Evolutionary conservation across 2,797 vertebrate genomes (phyloP), one percentile per base, ranked within the genome.

Genomic region (Columba guinea): DNA sequence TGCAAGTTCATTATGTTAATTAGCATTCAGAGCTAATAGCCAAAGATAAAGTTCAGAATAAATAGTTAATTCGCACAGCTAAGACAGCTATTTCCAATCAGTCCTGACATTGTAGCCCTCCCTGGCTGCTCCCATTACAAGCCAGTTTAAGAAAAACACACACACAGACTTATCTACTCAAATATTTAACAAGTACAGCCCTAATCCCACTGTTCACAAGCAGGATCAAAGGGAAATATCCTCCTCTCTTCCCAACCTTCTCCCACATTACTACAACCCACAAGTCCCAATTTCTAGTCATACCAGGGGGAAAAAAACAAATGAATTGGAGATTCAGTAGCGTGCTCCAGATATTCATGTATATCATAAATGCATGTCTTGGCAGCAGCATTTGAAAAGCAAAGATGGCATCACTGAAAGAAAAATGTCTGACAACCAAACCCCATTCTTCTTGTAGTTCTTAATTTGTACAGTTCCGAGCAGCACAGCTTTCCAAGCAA

Each of bases 341-440:
- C 26, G 30, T 5, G 32, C 63, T 73, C 28, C 68, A 62, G 51
- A 34, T 48, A 28, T 10, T 35, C 2, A 0, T 0, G 13, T 10
- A 10, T 5, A 65, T 8, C 1, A 0, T 20, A 24, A 75, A 55
- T 0, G 13, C 35, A 5, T 0, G 13, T 22, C 49, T 55, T 20
- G 64, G 81, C 53, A 24, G 63, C 39, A 55, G 71, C 13, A 1
- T 44, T 75, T 44, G 1, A 37, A 41, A 34, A 56, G 39, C n/a
- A 78, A 52, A 76, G 7, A 37, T 11, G 28, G 28, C 34, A 68
- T 59, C 26, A 32, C 37, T 80, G 55, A 63, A 46, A 69, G 64
- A 15, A 60, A 84, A 76, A 80, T 0, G 1, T 13, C 62, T 35
- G 27, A 58, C 30, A 51, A 22, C 23, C 59, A 23, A 64, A 41